These are phyloP conservation scores for Archilochus colubris DNA, from an alignment of 2,113 vertebrate genomes.

Conservation along the genomic window DNA sequence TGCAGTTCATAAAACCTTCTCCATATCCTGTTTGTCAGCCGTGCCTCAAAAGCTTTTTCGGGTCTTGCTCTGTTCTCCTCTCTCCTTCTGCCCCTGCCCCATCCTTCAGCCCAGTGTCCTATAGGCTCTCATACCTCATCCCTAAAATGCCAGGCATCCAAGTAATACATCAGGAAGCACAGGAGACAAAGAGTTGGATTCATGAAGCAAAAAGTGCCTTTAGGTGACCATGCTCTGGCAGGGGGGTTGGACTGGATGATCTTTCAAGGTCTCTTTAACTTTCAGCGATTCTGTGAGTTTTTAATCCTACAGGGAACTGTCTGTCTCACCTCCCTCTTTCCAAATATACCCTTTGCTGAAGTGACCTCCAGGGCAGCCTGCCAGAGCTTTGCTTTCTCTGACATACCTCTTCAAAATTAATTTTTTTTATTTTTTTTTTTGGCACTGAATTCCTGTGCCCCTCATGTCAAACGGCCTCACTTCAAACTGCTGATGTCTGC, in stretches of 20 bases:
- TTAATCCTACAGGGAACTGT: neutral
- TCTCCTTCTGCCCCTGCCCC: neutral
- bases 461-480: neutral
- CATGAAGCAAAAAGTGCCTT: neutral
- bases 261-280: too few relatives aligned
- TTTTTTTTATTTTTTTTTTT: constrained; percentile 24
- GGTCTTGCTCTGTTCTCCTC: neutral
- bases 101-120: neutral
- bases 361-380: neutral
- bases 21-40: neutral
- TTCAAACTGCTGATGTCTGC: neutral
- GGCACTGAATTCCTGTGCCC: neutral
- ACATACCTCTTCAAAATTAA: neutral
- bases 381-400: neutral
- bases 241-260: too few relatives aligned
- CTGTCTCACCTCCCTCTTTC: neutral
- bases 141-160: neutral
- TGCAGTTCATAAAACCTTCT: neutral
- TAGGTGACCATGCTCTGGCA: too few relatives aligned
- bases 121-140: neutral
- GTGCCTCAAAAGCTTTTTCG: neutral
- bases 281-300: neutral
- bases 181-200: neutral
- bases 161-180: neutral
- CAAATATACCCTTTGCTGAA: neutral